phyloP scores from a whole-genome alignment of 1,140 invertebrate species.

The Drosophila fuyamai region DNA sequence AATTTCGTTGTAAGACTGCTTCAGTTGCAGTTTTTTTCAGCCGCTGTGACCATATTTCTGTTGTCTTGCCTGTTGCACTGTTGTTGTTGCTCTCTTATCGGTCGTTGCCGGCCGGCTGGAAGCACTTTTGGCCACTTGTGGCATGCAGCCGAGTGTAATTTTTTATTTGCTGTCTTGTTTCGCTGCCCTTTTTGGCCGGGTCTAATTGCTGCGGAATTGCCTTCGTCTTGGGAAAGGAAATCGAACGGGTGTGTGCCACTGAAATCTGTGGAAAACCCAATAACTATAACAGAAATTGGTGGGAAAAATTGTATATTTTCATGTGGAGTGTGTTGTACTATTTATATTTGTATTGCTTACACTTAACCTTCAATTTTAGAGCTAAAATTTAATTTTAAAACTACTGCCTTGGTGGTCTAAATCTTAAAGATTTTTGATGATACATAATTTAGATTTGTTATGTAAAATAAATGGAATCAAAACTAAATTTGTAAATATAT shows the following conservation, averaged over 20 bases:
- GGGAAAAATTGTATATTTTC: background rate
- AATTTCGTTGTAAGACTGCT: slow-evolving; percentile 56
- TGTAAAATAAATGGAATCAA: no score
- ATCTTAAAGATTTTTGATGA: no score
- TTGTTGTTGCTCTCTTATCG: slow-evolving; percentile 61
- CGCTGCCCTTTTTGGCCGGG: slow-evolving; percentile 31
- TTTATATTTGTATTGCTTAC: no score
- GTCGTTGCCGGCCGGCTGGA: slow-evolving; percentile 74
- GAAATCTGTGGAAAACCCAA: background rate
- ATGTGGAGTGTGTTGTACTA: no score
- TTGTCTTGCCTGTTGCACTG: slow-evolving; percentile 37
- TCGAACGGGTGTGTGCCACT: background rate
- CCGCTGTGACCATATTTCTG: slow-evolving; percentile 56
- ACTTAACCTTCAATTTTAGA: no score
- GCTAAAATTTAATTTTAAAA: no score
- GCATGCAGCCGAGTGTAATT: slow-evolving; percentile 59
- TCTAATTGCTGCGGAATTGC: slow-evolving; percentile 28
- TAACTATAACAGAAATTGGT: background rate
- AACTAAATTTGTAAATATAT: no score
- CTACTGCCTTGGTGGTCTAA: no score
- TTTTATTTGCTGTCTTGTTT: slow-evolving; percentile 29
- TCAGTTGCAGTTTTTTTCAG: slow-evolving; percentile 48
- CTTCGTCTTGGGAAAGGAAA: slow-evolving; percentile 14
- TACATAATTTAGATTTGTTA: no score
- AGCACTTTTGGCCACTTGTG: slow-evolving; percentile 59